Conservation (phyloP, 2,888 invertebrate genomes). For the Euspilapteryx auroguttella region DNA sequence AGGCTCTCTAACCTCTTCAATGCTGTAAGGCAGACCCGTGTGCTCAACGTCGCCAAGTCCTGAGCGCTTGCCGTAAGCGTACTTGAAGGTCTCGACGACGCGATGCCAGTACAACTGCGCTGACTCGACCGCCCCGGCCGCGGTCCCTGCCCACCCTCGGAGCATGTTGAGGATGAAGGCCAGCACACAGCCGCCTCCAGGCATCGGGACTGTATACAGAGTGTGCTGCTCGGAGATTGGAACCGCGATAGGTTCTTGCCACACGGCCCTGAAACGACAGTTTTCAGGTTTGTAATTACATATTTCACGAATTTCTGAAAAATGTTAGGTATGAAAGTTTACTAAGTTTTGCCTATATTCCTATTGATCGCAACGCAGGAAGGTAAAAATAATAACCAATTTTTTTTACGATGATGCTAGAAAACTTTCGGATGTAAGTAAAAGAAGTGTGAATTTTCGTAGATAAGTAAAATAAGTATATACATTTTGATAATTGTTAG, state of each 20-base stretch:
- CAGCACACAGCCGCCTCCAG: conserved; percentile 83
- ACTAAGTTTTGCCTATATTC: too few species aligned
- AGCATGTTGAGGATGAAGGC: conserved; percentile 82
- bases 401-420: too few species aligned
- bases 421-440: too few species aligned
- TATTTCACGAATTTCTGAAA: too few species aligned
- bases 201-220: conserved; percentile 77
- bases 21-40: conserved; percentile 1
- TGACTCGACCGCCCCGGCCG: conserved; percentile 21
- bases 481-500: too few species aligned
- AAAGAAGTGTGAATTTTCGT: too few species aligned
- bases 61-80: conserved; percentile 84
- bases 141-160: conserved; percentile 54
- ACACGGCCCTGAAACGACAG: conserved; percentile 61
- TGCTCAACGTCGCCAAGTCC: conserved; percentile 72
- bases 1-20: conserved; percentile 7
- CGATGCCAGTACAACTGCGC: conserved; percentile 70
- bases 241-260: conserved; percentile 66
- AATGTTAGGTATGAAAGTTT: too few species aligned
- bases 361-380: too few species aligned
- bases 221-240: conserved; percentile 63
- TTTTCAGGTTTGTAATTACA: too few species aligned
- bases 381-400: too few species aligned
- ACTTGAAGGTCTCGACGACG: conserved; percentile 88
- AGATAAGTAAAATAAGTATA: too few species aligned